Percentiles rank a stretch among this genome's conserved stretches.
Evolutionary conservation across 2,888 invertebrate genomes (phyloP).

Genomic region (Limenitis arthemis): DNA sequence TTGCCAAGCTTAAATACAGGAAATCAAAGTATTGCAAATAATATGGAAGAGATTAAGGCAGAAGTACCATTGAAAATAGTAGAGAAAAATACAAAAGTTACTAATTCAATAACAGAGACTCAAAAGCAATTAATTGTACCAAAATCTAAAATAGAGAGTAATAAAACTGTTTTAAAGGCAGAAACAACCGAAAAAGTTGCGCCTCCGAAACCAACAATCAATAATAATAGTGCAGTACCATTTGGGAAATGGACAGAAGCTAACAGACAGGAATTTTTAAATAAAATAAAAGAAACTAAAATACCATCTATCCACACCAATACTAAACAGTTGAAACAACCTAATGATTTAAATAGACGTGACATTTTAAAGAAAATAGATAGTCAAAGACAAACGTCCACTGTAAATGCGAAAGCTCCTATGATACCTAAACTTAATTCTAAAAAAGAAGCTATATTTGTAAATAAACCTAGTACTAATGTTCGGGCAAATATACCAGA

Average conservation of each 20-base stretch:
- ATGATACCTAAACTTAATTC: slow-evolving; percentile 32
- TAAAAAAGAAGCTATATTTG: slow-evolving; percentile 47
- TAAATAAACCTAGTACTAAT: slow-evolving; percentile 27
- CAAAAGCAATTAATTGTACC: background rate
- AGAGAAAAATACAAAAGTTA: background rate
- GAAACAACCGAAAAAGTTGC: slow-evolving; percentile 22
- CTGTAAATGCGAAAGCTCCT: slow-evolving; percentile 38
- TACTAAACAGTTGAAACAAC: slow-evolving; percentile 58
- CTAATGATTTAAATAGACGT: slow-evolving; percentile 60
- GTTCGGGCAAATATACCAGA: slow-evolving; percentile 14
- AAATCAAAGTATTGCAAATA: background rate
- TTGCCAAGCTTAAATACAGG: background rate
- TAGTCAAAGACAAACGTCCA: slow-evolving; percentile 49
- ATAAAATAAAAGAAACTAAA: slow-evolving; percentile 57
- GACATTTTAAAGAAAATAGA: slow-evolving; percentile 62
- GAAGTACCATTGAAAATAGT: background rate
- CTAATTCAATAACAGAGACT: background rate
- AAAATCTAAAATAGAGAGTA: slow-evolving; percentile 1
- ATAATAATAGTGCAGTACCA: slow-evolving; percentile 53
- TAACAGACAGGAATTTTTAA: slow-evolving; percentile 59
- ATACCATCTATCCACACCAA: slow-evolving; percentile 41
- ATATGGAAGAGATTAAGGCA: background rate
- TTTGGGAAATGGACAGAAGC: slow-evolving; percentile 66
- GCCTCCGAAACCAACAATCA: slow-evolving; percentile 39
- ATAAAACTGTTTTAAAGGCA: slow-evolving; percentile 15